Percentiles rank a stretch among this genome's conserved stretches.
phyloP scores from a whole-genome alignment of 1,140 invertebrate genomes.

The Trypoxylus dichotomus region DNA sequence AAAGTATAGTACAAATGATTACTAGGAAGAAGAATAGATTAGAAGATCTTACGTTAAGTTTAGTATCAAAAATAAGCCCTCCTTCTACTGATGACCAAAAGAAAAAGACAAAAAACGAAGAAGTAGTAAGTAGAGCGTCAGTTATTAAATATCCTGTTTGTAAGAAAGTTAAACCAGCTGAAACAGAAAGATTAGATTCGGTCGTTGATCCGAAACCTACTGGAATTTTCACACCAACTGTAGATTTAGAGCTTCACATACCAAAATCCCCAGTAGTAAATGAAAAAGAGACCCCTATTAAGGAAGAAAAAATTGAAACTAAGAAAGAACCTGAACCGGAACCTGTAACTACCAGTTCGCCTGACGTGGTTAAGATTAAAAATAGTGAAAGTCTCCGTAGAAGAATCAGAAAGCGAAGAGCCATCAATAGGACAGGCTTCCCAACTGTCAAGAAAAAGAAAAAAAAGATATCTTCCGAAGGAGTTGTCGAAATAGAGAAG shows the following conservation, averaged over 20 bases:
- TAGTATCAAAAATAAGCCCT: conserved; percentile 58
- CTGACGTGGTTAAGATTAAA: conserved; percentile 39
- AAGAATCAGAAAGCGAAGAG: conserved; percentile 71
- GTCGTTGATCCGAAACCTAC: conserved; percentile 58
- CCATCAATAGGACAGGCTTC: conserved; percentile 86
- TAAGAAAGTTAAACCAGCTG: conserved; percentile 54
- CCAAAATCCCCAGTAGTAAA: conserved; percentile 28
- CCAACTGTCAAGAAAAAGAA: conserved; percentile 84
- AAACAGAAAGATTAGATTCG: conserved; percentile 54
- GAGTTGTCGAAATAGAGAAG: conserved; percentile 6
- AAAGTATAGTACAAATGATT: conserved; percentile 53
- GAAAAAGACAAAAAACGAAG: conserved; percentile 17
- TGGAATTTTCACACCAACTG: conserved; percentile 65
- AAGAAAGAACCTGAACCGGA: not conserved
- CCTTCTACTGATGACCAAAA: not conserved
- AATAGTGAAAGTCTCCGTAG: conserved; percentile 56
- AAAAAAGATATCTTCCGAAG: conserved; percentile 59
- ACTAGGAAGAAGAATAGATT: conserved; percentile 61
- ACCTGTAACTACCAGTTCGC: conserved; percentile 30
- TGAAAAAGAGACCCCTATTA: conserved; percentile 29
- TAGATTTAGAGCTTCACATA: conserved; percentile 62
- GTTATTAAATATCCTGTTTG: conserved; percentile 60
- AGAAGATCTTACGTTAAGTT: conserved; percentile 60
- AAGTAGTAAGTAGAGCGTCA: conserved; percentile 53
- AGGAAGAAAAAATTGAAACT: conserved; percentile 32